Base-by-base conservation (phyloP, 2,888 invertebrate species). In the Nephrotoma guestfalica region DNA sequence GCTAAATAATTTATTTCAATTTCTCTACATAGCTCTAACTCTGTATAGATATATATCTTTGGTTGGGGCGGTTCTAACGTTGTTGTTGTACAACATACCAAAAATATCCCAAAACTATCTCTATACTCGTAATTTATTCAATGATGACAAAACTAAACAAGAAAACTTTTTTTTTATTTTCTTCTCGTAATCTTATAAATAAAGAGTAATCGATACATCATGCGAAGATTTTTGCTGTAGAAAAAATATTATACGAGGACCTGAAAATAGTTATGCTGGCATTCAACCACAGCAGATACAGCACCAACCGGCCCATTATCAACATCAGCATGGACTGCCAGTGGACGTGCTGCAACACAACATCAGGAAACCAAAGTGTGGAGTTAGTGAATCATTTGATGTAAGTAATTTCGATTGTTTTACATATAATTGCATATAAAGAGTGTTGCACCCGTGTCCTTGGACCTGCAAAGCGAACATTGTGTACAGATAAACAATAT, bases 141-240 rank as follows among this genome's bases (percentile, higher is more conserved):
- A 71, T 9, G 71, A 71, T 5, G 30, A 71, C 71, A 71, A 71
- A 71, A 71, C 30, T 71, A 71, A 71, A 71, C 71, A 51, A 51
- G 6, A 71, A 71, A 30, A 71, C 47, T 13, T 47, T 47, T 9
- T 71, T 30, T 71, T 71, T 71, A n/a, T 30, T 71, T 71, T 71
- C 18, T 71, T 71, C 30, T 57, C 15, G 15, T 57, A 57, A 57
- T 57, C 51, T 71, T 71, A 41, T 83, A 85, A 18, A 15, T 85
- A 85, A 43, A 85, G 85, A 43, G 43, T 85, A 43, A 85, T 85
- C 43, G 85, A 85, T 85, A 85, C 85, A 18, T 43, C 41, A 43
- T 85, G 85, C 45, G 43, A 85, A 43, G 85, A 85, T 85, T 43
- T 85, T 45, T 85, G 85, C 43, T 85, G 85, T 85, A 42, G 85